A percentile compares a stretch with the other conserved stretches of the same genome.
Evolutionary conservation across 2,113 vertebrate genomes (phyloP).

Genomic region (Alethe castanea): DNA sequence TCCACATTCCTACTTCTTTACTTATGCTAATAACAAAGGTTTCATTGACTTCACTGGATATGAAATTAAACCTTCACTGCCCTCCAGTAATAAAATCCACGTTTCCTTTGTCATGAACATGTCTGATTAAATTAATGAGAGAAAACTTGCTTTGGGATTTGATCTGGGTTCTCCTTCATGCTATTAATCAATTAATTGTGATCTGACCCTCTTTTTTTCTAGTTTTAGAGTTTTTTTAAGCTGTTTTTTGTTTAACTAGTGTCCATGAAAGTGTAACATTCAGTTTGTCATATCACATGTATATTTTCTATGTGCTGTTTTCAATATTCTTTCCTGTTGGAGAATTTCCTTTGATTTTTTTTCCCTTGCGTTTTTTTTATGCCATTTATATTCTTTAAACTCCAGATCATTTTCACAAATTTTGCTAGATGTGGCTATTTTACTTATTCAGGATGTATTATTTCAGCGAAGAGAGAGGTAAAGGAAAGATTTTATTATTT

Average conservation of each 20-base stretch:
- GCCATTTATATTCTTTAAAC: background rate
- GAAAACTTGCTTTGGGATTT: constrained; percentile 7
- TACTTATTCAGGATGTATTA: background rate
- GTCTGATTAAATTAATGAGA: constrained; percentile 33
- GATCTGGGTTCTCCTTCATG: background rate
- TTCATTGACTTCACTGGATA: background rate
- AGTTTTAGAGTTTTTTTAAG: background rate
- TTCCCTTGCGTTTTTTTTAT: background rate
- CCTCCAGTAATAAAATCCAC: background rate
- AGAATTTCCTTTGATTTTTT: background rate
- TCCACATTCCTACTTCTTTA: background rate
- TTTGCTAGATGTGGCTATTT: background rate
- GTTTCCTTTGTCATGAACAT: background rate
- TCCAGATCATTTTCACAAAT: background rate
- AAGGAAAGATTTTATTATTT: background rate
- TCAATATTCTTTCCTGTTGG: background rate
- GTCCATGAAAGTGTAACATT: background rate
- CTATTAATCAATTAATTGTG: constrained; percentile 15
- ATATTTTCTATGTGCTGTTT: background rate
- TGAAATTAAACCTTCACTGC: constrained; percentile 2
- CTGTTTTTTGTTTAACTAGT: background rate
- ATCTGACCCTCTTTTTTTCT: background rate
- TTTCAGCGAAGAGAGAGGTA: background rate
- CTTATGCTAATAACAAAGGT: background rate
- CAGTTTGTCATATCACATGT: background rate